phyloP scores from a whole-genome alignment of 1,140 invertebrate species.

The Hylaeus volcanicus region DNA sequence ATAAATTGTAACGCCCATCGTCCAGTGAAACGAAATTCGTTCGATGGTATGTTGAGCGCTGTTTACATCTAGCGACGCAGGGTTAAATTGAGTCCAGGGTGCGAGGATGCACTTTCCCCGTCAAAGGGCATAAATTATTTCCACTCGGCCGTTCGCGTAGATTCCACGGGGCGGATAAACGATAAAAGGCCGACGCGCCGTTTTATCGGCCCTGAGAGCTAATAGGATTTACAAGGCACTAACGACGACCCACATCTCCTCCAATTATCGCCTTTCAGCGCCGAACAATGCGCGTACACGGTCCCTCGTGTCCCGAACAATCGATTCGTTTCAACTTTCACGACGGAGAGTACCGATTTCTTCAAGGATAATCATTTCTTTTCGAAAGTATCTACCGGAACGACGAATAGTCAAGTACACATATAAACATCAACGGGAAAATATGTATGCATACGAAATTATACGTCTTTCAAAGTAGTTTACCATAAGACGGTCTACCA shows the following conservation, averaged over 20 bases:
- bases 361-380: too few species aligned
- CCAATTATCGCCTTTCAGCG: slow-evolving; percentile 30
- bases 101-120: slow-evolving; percentile 13
- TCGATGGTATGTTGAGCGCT: too few species aligned
- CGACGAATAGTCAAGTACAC: too few species aligned
- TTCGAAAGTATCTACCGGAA: too few species aligned
- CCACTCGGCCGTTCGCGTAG: neutral
- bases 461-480: too few species aligned
- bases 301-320: slow-evolving; percentile 23
- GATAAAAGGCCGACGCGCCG: slow-evolving; percentile 28
- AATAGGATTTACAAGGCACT: slow-evolving; percentile 22
- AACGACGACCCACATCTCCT: slow-evolving; percentile 17
- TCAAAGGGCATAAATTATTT: slow-evolving; percentile 28
- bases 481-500: too few species aligned
- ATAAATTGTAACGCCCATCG: neutral
- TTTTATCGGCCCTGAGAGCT: slow-evolving; percentile 20
- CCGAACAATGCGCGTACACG: too few species aligned
- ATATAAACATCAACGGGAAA: too few species aligned
- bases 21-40: neutral
- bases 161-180: neutral
- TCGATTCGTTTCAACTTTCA: neutral
- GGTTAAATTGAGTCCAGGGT: neutral
- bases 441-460: too few species aligned
- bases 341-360: neutral
- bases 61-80: neutral